A percentile compares a stretch with the other conserved stretches of the same genome.
These are phyloP conservation scores for Butorides virescens DNA, from an alignment of 2,113 vertebrate species.

Conservation along the genomic window DNA sequence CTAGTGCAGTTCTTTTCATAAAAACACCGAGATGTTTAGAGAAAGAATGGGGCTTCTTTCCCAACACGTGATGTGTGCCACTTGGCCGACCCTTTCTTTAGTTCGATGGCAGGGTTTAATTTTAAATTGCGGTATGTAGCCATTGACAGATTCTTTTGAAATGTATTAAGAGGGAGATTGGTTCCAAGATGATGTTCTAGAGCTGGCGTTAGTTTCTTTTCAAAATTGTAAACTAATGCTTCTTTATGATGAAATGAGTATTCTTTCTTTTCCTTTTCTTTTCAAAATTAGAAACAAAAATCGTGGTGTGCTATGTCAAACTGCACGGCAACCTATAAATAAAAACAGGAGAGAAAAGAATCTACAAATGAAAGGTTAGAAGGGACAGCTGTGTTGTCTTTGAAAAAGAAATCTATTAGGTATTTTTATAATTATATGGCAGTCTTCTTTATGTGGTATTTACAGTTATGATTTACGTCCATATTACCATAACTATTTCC, in stretches of 20 bases:
- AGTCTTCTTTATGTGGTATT: constrained; percentile 65
- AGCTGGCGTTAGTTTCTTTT: constrained; percentile 15
- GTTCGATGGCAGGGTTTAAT: constrained; percentile 39
- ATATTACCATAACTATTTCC: constrained; percentile 67
- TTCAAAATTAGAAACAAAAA: constrained; percentile 60
- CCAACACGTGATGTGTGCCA: constrained; percentile 24
- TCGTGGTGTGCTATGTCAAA: constrained; percentile 11
- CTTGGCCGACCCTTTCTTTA: constrained; percentile 54
- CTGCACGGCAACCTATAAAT: constrained; percentile 43
- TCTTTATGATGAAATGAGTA: constrained; percentile 39
- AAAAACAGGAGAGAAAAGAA: constrained; percentile 63
- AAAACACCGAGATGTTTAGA: neutral
- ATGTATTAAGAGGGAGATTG: constrained; percentile 14
- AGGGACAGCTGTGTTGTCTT: constrained; percentile 64
- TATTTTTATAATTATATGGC: constrained; percentile 69
- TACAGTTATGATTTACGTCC: constrained; percentile 62
- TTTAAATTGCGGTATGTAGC: constrained; percentile 33
- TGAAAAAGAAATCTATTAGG: constrained; percentile 66
- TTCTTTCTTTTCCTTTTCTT: constrained; percentile 11
- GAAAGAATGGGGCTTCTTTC: constrained; percentile 19
- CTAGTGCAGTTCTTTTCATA: neutral
- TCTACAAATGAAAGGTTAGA: constrained; percentile 57
- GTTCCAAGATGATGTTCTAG: constrained; percentile 58
- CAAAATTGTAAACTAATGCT: constrained; percentile 43
- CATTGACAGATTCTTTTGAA: constrained; percentile 63